Conservation (phyloP, 1,140 invertebrate genomes). For the Piezodorus guildinii region DNA sequence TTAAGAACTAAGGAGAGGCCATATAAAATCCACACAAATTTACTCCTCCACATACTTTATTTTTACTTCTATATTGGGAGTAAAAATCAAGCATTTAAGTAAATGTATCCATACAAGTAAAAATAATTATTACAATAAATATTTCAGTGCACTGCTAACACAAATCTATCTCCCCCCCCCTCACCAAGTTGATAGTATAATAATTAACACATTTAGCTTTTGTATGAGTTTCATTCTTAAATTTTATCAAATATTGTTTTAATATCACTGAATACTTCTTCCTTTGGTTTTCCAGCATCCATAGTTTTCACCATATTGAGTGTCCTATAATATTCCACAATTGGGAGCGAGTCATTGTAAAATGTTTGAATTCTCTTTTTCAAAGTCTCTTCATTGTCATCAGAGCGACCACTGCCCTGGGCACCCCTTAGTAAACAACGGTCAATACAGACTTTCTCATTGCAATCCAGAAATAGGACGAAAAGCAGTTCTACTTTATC, state of each 20-base stretch:
- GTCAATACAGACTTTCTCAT: conserved; percentile 45
- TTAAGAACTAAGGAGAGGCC: too few species aligned
- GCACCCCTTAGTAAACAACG: conserved; percentile 40
- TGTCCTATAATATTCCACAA: conserved; percentile 75
- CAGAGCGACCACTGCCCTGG: conserved; percentile 78
- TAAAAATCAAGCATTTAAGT: too few species aligned
- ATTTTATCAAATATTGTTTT: conserved; percentile 27
- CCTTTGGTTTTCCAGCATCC: conserved; percentile 52
- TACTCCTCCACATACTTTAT: too few species aligned
- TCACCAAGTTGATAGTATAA: too few species aligned
- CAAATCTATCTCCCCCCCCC: too few species aligned
- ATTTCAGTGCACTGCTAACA: too few species aligned
- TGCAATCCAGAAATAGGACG: conserved; percentile 90
- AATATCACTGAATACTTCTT: conserved; percentile 45
- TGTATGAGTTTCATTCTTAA: not conserved
- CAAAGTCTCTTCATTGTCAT: conserved; percentile 89
- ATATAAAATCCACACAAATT: too few species aligned
- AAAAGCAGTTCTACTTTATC: conserved; percentile 75
- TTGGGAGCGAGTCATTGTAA: conserved; percentile 80
- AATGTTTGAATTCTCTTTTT: conserved; percentile 87
- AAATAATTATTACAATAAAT: too few species aligned
- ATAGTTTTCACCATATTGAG: conserved; percentile 64
- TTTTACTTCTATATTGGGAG: too few species aligned
- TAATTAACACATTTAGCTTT: too few species aligned
- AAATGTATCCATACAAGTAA: too few species aligned